phyloP scores from a whole-genome alignment of 2,888 invertebrate species.

The Arctia plantaginis region DNA sequence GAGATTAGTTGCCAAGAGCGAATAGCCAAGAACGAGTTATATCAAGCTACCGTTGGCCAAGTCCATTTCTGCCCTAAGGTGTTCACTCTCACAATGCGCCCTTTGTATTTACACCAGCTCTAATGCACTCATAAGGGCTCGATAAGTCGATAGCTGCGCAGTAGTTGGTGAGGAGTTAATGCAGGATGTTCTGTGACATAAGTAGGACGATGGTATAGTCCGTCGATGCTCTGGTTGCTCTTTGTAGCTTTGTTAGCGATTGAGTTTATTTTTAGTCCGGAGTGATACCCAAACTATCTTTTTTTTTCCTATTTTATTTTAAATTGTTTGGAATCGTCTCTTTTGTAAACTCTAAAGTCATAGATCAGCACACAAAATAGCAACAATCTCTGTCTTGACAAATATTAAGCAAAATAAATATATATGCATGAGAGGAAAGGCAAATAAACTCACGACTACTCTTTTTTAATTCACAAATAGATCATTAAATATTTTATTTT shows the following conservation, averaged over 20 bases:
- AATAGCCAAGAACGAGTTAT: neutral
- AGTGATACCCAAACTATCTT: no score
- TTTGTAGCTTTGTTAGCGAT: neutral
- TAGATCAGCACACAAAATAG: no score
- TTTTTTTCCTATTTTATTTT: no score
- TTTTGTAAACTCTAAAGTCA: no score
- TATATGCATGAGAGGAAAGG: no score
- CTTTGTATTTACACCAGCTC: neutral
- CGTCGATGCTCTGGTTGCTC: neutral
- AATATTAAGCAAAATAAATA: no score
- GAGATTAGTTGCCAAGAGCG: no score
- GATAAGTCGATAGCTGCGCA: conserved; percentile 3
- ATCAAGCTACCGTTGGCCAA: neutral
- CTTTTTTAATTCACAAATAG: no score
- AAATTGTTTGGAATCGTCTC: no score
- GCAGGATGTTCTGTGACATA: neutral
- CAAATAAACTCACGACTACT: no score
- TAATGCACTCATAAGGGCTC: conserved; percentile 10
- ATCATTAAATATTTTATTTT: no score
- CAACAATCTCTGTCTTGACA: no score
- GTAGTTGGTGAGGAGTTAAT: neutral
- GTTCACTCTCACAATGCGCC: conserved; percentile 15
- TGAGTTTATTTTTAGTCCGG: neutral
- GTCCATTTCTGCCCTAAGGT: neutral
- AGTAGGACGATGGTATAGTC: neutral